A percentile compares a stretch with the other conserved stretches of the same genome.
phyloP scores from a whole-genome alignment of 2,797 vertebrate genomes.

The Danio jaintianensis region DNA sequence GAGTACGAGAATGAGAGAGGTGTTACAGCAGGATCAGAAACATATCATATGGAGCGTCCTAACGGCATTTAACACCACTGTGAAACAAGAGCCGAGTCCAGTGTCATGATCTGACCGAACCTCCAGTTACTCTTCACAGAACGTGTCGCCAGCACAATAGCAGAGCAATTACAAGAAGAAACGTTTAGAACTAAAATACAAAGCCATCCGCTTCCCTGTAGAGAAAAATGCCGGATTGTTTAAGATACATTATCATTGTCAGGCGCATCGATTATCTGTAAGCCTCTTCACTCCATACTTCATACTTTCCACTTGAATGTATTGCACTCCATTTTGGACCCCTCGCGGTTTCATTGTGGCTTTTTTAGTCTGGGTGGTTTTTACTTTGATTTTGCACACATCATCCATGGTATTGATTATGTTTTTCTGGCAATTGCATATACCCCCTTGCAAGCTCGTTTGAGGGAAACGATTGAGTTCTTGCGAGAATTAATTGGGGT shows the following conservation, averaged over 20 bases:
- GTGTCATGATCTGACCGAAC: constrained; percentile 11
- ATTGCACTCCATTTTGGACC: not conserved
- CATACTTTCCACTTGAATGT: not conserved
- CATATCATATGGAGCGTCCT: constrained; percentile 36
- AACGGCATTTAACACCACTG: constrained; percentile 49
- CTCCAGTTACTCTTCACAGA: constrained; percentile 20
- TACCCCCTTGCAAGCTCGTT: constrained; percentile 29
- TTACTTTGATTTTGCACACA: constrained; percentile 17
- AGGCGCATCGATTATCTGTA: constrained; percentile 28
- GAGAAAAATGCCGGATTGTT: constrained; percentile 15
- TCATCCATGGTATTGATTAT: constrained; percentile 38
- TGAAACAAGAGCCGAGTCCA: constrained; percentile 43
- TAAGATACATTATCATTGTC: constrained; percentile 29
- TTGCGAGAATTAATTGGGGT: constrained; percentile 50
- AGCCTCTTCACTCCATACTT: not conserved
- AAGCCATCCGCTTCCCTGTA: constrained; percentile 1
- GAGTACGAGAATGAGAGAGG: constrained; percentile 15
- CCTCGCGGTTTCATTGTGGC: not conserved
- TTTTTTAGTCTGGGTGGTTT: constrained; percentile 4
- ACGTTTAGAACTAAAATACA: not conserved
- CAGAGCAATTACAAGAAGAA: constrained; percentile 3
- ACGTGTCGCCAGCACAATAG: constrained; percentile 20
- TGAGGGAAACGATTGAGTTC: constrained; percentile 50
- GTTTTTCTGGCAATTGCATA: constrained; percentile 25
- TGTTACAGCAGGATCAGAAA: constrained; percentile 29